phyloP scores from a whole-genome alignment of 2,113 vertebrate genomes.

The Sebastes schlegelii region DNA sequence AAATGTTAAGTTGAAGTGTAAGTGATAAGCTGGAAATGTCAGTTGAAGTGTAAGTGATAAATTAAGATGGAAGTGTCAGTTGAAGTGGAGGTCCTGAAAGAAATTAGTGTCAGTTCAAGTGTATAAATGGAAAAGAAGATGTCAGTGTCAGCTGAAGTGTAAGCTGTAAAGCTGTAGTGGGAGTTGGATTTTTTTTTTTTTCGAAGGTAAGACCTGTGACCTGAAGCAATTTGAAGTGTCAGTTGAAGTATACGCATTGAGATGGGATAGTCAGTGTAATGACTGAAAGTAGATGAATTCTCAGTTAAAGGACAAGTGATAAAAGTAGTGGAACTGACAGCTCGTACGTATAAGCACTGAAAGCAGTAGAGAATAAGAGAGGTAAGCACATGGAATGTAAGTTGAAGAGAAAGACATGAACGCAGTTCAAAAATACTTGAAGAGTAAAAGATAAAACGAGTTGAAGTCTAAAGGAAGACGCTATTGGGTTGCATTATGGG shows the following conservation, averaged over 20 bases:
- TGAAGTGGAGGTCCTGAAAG: slow-evolving; percentile 6
- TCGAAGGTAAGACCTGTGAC: neutral
- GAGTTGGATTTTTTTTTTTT: neutral
- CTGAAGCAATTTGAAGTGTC: neutral
- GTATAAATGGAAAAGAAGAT: neutral
- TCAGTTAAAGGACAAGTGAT: neutral
- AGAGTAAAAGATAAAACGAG: neutral
- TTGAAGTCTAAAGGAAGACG: too few species aligned
- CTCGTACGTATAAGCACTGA: neutral
- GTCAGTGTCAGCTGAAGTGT: neutral
- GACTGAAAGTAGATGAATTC: neutral
- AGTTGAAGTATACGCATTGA: neutral
- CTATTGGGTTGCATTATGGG: too few species aligned
- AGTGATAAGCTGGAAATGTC: neutral
- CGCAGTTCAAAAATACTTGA: neutral
- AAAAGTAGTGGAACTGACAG: neutral
- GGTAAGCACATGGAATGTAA: too few species aligned
- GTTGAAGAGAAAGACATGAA: neutral
- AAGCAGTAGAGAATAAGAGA: neutral
- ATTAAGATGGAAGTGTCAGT: neutral
- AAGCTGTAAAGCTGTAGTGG: neutral
- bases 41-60: neutral
- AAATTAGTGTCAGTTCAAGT: neutral
- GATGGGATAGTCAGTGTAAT: neutral
- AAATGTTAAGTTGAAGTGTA: too few species aligned